These are phyloP conservation scores for Zaprionus bogoriensis DNA, from an alignment of 2,888 invertebrate genomes.

Conservation along the genomic window DNA sequence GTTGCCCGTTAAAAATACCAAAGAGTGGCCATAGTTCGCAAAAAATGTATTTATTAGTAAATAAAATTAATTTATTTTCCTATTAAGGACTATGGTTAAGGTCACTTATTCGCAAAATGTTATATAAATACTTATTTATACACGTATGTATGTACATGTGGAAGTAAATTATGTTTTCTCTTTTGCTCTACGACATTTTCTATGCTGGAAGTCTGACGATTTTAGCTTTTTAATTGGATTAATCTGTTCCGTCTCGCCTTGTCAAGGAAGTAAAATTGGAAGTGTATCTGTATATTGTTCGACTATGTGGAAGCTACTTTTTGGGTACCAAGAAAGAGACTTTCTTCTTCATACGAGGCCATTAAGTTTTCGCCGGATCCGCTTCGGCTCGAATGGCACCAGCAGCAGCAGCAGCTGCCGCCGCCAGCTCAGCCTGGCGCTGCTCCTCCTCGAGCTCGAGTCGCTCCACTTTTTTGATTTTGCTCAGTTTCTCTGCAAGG, in stretches of 20 bases:
- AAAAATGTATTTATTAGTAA: slow-evolving; percentile 16
- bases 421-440: slow-evolving; percentile 83
- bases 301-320: slow-evolving; percentile 50
- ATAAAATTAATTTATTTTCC: slow-evolving; percentile 15
- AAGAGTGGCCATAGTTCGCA: not conserved
- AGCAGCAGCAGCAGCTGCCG: slow-evolving; percentile 74
- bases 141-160: slow-evolving; percentile 44
- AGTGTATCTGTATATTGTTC: slow-evolving; percentile 36
- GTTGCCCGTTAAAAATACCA: not conserved
- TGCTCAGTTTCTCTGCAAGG: slow-evolving; percentile 86
- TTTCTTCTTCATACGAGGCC: slow-evolving; percentile 21
- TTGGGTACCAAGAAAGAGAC: slow-evolving; percentile 37
- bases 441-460: slow-evolving; percentile 83
- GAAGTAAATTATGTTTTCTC: slow-evolving; percentile 27
- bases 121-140: slow-evolving; percentile 43
- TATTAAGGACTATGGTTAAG: slow-evolving; percentile 19
- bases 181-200: slow-evolving; percentile 20
- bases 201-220: slow-evolving; percentile 69
- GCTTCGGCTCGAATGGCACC: too few species aligned
- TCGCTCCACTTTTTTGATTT: slow-evolving; percentile 85
- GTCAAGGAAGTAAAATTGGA: slow-evolving; percentile 60
- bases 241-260: slow-evolving; percentile 24
- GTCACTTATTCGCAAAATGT: slow-evolving; percentile 39
- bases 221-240: slow-evolving; percentile 11
- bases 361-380: slow-evolving; percentile 62